Conservation (phyloP, 1,140 invertebrate genomes). For the Dendroctonus valens region DNA sequence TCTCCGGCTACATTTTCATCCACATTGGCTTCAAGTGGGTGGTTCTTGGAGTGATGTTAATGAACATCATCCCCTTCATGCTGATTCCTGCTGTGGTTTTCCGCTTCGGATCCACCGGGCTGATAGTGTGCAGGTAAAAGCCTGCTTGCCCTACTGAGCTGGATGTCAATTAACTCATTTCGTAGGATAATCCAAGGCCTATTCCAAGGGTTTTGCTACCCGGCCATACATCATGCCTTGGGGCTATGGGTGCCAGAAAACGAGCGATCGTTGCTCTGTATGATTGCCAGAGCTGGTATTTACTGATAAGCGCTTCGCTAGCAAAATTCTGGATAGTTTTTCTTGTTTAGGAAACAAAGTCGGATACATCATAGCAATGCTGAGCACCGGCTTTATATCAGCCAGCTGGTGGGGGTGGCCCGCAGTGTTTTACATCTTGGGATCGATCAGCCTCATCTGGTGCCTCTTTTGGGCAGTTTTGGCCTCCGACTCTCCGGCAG, state of each 20-base stretch:
- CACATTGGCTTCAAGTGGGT: conserved; percentile 16
- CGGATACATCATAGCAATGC: conserved; percentile 69
- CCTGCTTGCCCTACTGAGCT: neutral
- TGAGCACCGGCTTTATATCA: conserved; percentile 64
- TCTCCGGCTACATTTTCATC: conserved; percentile 20
- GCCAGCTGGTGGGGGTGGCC: conserved; percentile 68
- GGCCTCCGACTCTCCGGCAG: conserved; percentile 63
- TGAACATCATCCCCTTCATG: conserved; percentile 12
- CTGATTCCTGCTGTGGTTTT: conserved; percentile 5
- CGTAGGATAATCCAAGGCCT: conserved; percentile 11
- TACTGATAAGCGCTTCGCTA: neutral
- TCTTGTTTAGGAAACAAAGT: conserved; percentile 12
- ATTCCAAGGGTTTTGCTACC: conserved; percentile 12
- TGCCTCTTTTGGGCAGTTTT: conserved; percentile 60
- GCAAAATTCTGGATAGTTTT: neutral
- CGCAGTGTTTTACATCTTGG: conserved; percentile 72
- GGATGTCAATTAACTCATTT: neutral
- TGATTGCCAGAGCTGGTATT: conserved; percentile 9
- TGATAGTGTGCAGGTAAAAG: conserved; percentile 8
- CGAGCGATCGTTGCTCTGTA: conserved; percentile 9
- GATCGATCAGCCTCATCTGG: conserved; percentile 60
- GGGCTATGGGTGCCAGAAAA: conserved; percentile 7
- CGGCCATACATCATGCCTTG: neutral
- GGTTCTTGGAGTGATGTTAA: conserved; percentile 1
- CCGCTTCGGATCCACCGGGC: conserved; percentile 5